These are phyloP conservation scores for Pomacea maculata DNA, from an alignment of 1,140 invertebrate genomes.

Conservation along the genomic window DNA sequence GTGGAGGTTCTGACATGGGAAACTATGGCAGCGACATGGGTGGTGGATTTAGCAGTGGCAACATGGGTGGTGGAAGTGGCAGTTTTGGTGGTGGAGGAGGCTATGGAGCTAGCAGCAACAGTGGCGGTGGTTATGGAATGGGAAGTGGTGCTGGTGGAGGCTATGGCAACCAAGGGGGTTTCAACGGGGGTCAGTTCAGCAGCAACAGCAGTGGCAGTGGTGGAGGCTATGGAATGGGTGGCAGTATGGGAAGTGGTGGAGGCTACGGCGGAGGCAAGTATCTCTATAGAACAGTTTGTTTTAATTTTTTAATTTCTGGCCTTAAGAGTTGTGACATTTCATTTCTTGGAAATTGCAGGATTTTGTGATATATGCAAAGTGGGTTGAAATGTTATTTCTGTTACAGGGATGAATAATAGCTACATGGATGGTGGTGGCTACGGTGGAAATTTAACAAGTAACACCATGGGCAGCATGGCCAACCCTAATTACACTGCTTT, in stretches of 20 bases:
- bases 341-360: too few relatives aligned
- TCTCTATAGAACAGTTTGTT: too few relatives aligned
- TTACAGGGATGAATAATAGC: conserved; percentile 4
- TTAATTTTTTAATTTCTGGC: too few relatives aligned
- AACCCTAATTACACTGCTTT: conserved; percentile 57
- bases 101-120: conserved; percentile 19
- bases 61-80: conserved; percentile 36
- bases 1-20: conserved; percentile 52
- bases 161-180: conserved; percentile 27
- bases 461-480: conserved; percentile 27
- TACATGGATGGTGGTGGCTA: conserved; percentile 12
- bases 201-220: conserved; percentile 14
- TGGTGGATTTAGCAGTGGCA: conserved; percentile 33
- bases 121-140: conserved; percentile 8
- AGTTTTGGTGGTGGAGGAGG: conserved; percentile 21
- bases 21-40: conserved; percentile 36
- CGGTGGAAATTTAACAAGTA: conserved; percentile 10
- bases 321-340: too few relatives aligned
- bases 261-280: too few relatives aligned
- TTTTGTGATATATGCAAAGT: too few relatives aligned
- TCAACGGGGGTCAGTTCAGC: conserved; percentile 17
- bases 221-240: conserved; percentile 21
- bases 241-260: conserved; percentile 8
- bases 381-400: not conserved
- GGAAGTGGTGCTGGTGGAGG: conserved; percentile 25